A percentile compares a stretch with the other conserved stretches of the same genome.
These are phyloP conservation scores for Cephus pulcher DNA, from an alignment of 2,888 invertebrate genomes.

Conservation along the genomic window DNA sequence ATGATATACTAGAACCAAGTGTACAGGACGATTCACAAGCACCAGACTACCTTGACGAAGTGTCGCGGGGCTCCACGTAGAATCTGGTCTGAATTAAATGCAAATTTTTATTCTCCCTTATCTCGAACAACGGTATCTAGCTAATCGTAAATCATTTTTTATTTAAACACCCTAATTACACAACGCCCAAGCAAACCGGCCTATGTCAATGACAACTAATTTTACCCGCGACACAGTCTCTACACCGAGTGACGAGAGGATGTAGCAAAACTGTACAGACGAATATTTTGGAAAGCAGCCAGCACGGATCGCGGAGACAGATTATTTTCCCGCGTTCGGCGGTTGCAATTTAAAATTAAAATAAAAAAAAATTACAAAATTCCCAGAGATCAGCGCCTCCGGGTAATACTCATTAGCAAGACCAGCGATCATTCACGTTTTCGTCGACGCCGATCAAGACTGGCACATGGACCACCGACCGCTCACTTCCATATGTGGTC, in stretches of 20 bases:
- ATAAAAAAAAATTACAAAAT: background rate
- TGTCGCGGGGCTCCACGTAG: background rate
- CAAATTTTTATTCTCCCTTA: slow-evolving; percentile 25
- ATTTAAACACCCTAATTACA: slow-evolving; percentile 34
- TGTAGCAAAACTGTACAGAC: background rate
- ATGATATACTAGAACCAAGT: background rate
- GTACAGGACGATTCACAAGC: background rate
- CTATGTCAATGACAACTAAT: background rate
- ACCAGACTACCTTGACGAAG: background rate
- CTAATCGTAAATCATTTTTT: slow-evolving; percentile 40
- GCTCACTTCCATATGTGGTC: slow-evolving; percentile 2
- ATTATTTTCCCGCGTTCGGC: background rate
- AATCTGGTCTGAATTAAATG: slow-evolving; percentile 37
- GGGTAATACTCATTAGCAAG: background rate
- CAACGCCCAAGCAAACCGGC: slow-evolving; percentile 16
- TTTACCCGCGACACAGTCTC: background rate
- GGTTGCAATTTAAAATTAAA: background rate
- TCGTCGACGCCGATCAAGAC: background rate
- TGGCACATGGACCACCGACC: background rate
- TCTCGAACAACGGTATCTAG: slow-evolving; percentile 35
- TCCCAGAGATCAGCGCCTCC: background rate
- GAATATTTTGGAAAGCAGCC: background rate
- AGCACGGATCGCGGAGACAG: background rate
- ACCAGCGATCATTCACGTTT: background rate
- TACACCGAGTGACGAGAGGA: background rate